Evolutionary conservation across 2,113 vertebrate species (phyloP), one percentile per base, ranked within the genome.

Genomic region (Vanacampus margaritifer): DNA sequence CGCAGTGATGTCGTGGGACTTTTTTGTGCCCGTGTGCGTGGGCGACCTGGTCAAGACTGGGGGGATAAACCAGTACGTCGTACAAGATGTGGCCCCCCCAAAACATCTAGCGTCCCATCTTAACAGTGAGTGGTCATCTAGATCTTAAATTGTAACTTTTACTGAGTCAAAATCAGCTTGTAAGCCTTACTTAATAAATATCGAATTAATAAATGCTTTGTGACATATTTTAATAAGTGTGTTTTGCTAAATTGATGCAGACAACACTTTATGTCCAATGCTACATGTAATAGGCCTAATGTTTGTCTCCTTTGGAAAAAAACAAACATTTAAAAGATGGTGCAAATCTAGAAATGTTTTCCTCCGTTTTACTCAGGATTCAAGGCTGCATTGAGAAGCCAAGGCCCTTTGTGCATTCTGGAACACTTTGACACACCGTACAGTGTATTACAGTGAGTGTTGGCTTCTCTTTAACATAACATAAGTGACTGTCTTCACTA

Each of bases 371-470:
- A 45, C 26, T 32, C 66, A 96, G 97, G 82, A 2, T 95, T 98
- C 78, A 94, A 91, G 78, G 43, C 80, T 2, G 89, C 90, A 0
- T 83, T 96, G 72, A 88, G 92, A 36, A 88, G 87, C 67, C 92
- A 79, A 54, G 96, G 96, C 0, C 92, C 94, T 0, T 69, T 93
- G 72, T 94, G 93, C 19, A 89, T 98, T 68, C 67, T 97, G 77
- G 89, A 98, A 35, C 94, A 98, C 80, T 99, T 99, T 68, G 97
- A 99, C 75, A 75, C 93, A 0, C 10, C 92, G 17, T 99, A 94
- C 89, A 98, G 95, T 63, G 89, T 98, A 43, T 80, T 98, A 10
- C 91, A 94, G 97, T 99, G 85, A 94, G 97, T 95, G 3, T 11
- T 48, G 28, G 14, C 32, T 57, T 57, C 6, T 16, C 6, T 16